phyloP scores from a whole-genome alignment of 1,140 invertebrate species.

The Solenopsis invicta region DNA sequence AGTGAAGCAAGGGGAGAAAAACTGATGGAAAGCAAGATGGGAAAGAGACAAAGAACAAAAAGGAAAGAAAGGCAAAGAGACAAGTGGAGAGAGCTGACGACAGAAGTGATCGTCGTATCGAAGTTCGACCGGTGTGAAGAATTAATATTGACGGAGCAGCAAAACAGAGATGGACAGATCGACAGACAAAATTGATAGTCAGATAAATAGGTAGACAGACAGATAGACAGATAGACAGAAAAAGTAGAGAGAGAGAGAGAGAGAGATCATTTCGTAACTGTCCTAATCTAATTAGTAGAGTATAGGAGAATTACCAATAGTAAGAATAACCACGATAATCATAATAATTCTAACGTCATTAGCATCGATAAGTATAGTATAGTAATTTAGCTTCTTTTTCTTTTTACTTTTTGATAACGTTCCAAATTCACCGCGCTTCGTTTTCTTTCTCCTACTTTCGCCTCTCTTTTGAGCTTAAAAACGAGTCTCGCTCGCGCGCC shows the following conservation, averaged over 20 bases:
- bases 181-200: slow-evolving; percentile 18
- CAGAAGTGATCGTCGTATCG: slow-evolving; percentile 55
- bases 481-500: slow-evolving; percentile 33
- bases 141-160: slow-evolving; percentile 48
- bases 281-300: slow-evolving; percentile 80
- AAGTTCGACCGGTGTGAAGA: slow-evolving; percentile 50
- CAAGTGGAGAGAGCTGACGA: slow-evolving; percentile 32
- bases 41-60: slow-evolving; percentile 4
- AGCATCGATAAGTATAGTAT: slow-evolving; percentile 74
- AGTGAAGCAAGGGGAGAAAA: not conserved
- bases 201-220: slow-evolving; percentile 6
- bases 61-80: slow-evolving; percentile 19
- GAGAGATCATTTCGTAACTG: slow-evolving; percentile 73
- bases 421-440: slow-evolving; percentile 38
- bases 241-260: slow-evolving; percentile 1
- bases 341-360: slow-evolving; percentile 79
- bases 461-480: slow-evolving; percentile 22
- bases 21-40: not conserved
- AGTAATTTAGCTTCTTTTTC: slow-evolving; percentile 68
- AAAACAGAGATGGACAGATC: slow-evolving; percentile 51
- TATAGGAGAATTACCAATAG: slow-evolving; percentile 79
- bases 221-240: slow-evolving; percentile 19
- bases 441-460: slow-evolving; percentile 10
- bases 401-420: slow-evolving; percentile 66
- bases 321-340: slow-evolving; percentile 79